These are phyloP conservation scores for Meteorus sp. DNA, from an alignment of 1,140 invertebrate species.

Conservation along the genomic window DNA sequence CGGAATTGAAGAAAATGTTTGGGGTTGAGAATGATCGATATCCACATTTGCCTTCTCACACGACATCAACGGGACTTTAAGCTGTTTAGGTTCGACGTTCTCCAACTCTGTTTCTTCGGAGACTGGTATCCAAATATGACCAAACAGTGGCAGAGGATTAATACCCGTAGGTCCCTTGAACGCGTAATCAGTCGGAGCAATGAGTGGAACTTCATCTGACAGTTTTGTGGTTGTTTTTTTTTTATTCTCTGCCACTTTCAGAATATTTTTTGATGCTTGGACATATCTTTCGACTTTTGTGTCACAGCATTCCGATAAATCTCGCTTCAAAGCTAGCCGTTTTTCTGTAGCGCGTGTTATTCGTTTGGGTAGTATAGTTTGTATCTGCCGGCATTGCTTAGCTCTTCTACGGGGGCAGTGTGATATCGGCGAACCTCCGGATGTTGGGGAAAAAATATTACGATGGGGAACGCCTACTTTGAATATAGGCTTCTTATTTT, in stretches of 20 bases:
- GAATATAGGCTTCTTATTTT: conserved; percentile 46
- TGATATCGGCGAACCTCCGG: conserved; percentile 10
- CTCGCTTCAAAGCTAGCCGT: conserved; percentile 38
- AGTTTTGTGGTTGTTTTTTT: too few relatives aligned
- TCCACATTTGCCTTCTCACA: too few relatives aligned
- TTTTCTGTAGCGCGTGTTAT: conserved; percentile 48
- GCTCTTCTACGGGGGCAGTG: neutral
- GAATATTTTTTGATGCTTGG: neutral
- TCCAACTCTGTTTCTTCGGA: neutral
- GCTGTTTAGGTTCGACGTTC: neutral
- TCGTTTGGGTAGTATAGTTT: conserved; percentile 31
- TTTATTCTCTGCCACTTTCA: neutral
- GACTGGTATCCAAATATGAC: conserved; percentile 17
- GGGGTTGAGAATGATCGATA: too few relatives aligned
- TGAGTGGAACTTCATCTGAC: neutral
- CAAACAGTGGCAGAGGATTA: conserved; percentile 35
- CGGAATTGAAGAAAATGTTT: too few relatives aligned
- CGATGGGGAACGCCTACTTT: conserved; percentile 53
- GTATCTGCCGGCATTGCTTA: conserved; percentile 9
- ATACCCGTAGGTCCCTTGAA: conserved; percentile 37
- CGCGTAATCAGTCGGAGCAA: neutral
- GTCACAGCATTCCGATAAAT: neutral
- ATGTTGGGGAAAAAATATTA: conserved; percentile 42
- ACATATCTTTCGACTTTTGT: neutral
- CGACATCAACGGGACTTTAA: neutral